Percentiles rank a stretch among this genome's conserved stretches.
Conservation (phyloP, 2,797 vertebrate species). For the Brotula barbata region DNA sequence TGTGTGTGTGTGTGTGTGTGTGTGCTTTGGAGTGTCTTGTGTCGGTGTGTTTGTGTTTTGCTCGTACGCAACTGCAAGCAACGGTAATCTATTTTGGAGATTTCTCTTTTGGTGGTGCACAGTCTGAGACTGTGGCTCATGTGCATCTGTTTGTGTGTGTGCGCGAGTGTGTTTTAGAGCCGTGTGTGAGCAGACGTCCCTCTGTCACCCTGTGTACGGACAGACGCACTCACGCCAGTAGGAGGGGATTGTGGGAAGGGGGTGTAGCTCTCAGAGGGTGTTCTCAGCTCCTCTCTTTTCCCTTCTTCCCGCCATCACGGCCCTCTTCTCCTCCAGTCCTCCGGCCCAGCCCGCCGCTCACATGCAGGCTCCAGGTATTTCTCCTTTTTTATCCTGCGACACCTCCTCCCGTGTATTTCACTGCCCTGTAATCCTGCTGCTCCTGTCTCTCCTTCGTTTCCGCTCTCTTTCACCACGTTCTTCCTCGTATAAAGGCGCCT, state of each 20-base stretch:
- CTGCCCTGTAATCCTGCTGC: constrained; percentile 52
- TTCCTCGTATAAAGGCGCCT: constrained; percentile 68
- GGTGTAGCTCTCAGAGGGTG: constrained; percentile 78
- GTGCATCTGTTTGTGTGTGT: constrained; percentile 39
- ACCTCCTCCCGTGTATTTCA: constrained; percentile 50
- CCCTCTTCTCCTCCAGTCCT: constrained; percentile 76
- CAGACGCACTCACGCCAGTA: constrained; percentile 75
- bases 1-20: constrained; percentile 65
- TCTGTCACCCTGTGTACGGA: constrained; percentile 75
- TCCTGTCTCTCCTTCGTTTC: constrained; percentile 40
- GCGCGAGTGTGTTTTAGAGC: constrained; percentile 41
- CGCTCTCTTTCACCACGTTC: constrained; percentile 61
- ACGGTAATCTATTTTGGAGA: constrained; percentile 30
- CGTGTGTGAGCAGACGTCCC: constrained; percentile 71
- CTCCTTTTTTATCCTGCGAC: constrained; percentile 65
- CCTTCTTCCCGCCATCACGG: constrained; percentile 79
- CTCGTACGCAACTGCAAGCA: constrained; percentile 42
- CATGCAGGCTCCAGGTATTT: constrained; percentile 79
- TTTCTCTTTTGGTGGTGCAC: constrained; percentile 43
- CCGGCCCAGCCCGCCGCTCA: constrained; percentile 68
- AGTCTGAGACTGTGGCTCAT: constrained; percentile 51
- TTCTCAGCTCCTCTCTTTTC: constrained; percentile 77
- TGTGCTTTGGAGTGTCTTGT: constrained; percentile 63
- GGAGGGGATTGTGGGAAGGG: constrained; percentile 80
- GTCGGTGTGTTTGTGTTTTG: constrained; percentile 33